Conservation (phyloP, 2,888 invertebrate genomes). For the Tetranychus truncatus region DNA sequence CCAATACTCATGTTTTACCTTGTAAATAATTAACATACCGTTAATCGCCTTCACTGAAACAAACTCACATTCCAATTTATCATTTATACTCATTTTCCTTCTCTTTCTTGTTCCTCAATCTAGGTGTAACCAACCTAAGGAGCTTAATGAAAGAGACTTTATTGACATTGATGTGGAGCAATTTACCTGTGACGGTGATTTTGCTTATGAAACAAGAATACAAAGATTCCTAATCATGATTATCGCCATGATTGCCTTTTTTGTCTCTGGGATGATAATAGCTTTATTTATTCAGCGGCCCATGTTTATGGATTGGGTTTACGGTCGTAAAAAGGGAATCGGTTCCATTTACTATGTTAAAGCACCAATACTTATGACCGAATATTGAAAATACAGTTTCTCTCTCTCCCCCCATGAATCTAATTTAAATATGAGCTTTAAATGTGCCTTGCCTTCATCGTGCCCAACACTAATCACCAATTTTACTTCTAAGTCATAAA, state of each 20-base stretch:
- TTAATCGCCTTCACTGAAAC: too few species aligned
- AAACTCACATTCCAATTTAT: not conserved
- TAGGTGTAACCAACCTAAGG: not conserved
- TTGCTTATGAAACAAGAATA: not conserved
- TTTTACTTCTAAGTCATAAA: not conserved
- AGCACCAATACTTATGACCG: not conserved
- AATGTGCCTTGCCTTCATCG: not conserved
- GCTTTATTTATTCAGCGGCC: slow-evolving; percentile 2
- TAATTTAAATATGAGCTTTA: not conserved
- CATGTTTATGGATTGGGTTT: not conserved
- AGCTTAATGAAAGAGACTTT: not conserved
- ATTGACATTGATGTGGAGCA: not conserved
- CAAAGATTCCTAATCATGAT: not conserved
- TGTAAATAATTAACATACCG: not conserved
- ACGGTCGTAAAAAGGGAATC: not conserved
- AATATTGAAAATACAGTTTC: not conserved
- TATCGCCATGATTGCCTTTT: not conserved
- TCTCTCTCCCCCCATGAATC: not conserved
- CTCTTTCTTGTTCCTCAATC: not conserved
- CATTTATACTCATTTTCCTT: not conserved
- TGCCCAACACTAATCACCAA: not conserved
- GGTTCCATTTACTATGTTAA: slow-evolving; percentile 12
- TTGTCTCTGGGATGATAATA: not conserved
- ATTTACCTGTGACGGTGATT: not conserved
- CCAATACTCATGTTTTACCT: not conserved